Evolutionary conservation across 1,140 invertebrate genomes (phyloP).

Genomic region (Zaprionus inermis): DNA sequence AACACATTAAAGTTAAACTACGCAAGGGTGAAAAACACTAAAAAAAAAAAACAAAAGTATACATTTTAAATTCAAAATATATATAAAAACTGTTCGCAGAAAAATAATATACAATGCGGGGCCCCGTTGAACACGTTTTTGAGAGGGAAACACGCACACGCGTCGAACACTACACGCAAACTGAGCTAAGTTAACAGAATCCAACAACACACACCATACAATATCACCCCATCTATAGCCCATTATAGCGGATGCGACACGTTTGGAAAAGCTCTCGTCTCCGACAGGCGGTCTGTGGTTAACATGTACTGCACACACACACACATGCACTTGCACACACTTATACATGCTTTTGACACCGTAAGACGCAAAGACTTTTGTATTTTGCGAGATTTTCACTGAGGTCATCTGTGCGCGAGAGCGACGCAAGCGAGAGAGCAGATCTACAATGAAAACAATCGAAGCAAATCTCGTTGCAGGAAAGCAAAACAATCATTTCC

Average conservation of each 20-base stretch:
- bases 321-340: slow-evolving; percentile 10
- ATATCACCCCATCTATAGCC: slow-evolving; percentile 11
- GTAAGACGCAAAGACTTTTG: slow-evolving; percentile 22
- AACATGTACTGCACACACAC: slow-evolving; percentile 22
- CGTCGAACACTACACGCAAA: slow-evolving; percentile 32
- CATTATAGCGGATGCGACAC: slow-evolving; percentile 34
- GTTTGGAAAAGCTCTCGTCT: slow-evolving; percentile 36
- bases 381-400: slow-evolving; percentile 28
- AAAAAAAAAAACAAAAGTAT: slow-evolving; percentile 14
- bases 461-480: background rate
- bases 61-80: slow-evolving; percentile 18
- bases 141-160: slow-evolving; percentile 35
- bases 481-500: slow-evolving; percentile 8
- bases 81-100: slow-evolving; percentile 18
- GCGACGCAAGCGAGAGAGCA: background rate
- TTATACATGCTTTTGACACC: slow-evolving; percentile 21
- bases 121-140: slow-evolving; percentile 18
- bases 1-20: slow-evolving; percentile 27
- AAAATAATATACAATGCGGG: slow-evolving; percentile 11
- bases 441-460: slow-evolving; percentile 9
- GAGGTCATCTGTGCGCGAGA: slow-evolving; percentile 22
- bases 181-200: slow-evolving; percentile 24
- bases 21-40: slow-evolving; percentile 3
- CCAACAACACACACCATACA: slow-evolving; percentile 13
- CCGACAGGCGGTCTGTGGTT: slow-evolving; percentile 37